Conservation (phyloP, 2,888 invertebrate species). For the Sipha maydis region DNA sequence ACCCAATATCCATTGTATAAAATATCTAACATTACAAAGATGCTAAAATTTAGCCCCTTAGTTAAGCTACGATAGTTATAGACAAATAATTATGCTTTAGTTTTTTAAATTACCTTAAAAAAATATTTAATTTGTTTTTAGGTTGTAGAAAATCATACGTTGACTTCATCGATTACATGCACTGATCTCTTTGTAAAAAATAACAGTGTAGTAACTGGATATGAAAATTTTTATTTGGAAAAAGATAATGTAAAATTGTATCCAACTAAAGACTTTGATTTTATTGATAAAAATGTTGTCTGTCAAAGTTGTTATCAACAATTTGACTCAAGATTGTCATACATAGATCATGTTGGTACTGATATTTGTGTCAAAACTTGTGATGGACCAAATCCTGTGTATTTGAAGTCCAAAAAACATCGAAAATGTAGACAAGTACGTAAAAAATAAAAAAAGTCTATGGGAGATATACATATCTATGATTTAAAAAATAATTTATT, state of each 20-base stretch:
- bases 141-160: neutral
- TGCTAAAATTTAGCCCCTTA: too few species aligned
- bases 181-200: constrained; percentile 23
- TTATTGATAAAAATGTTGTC: constrained; percentile 54
- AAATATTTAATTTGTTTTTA: neutral
- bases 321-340: constrained; percentile 55
- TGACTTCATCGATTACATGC: neutral
- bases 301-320: constrained; percentile 56
- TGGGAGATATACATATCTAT: constrained; percentile 24
- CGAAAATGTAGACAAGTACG: constrained; percentile 32
- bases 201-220: constrained; percentile 40
- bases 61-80: too few species aligned
- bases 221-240: constrained; percentile 49
- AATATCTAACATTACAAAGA: too few species aligned
- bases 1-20: neutral
- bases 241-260: constrained; percentile 37
- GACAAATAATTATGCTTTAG: neutral
- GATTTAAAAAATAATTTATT: constrained; percentile 56
- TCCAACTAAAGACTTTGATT: constrained; percentile 56
- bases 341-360: constrained; percentile 45
- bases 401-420: constrained; percentile 33
- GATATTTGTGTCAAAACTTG: constrained; percentile 37
- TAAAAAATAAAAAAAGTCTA: constrained; percentile 28
- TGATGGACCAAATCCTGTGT: constrained; percentile 36
- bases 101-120: neutral